A percentile compares a stretch with the other conserved stretches of the same genome.
Evolutionary conservation across 2,113 vertebrate species (phyloP).

Genomic region (Taxidea taxus): DNA sequence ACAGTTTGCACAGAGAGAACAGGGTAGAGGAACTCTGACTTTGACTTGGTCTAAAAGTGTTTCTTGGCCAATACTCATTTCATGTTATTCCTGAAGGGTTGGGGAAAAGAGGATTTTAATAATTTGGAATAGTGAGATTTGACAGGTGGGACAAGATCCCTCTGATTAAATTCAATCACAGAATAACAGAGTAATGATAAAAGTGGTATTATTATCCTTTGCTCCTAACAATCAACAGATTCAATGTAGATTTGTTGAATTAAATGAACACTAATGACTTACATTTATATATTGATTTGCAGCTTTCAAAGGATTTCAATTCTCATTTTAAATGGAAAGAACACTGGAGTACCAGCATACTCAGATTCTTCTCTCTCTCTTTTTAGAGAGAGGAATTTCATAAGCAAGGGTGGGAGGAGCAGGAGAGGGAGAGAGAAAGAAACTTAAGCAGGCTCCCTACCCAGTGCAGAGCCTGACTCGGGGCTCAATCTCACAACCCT

Average conservation of each 20-base stretch:
- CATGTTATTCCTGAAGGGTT: neutral
- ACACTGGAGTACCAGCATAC: neutral
- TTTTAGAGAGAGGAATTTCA: neutral
- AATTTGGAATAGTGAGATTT: constrained; percentile 35
- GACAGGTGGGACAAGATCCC: neutral
- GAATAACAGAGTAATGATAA: constrained; percentile 13
- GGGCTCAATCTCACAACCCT: neutral
- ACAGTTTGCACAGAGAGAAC: rapidly evolving
- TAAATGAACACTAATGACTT: neutral
- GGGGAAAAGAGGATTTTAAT: constrained; percentile 18
- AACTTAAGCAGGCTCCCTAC: neutral
- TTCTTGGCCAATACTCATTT: neutral
- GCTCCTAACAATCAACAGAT: neutral
- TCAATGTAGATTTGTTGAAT: constrained; percentile 51
- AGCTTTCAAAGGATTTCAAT: constrained; percentile 49
- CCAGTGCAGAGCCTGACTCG: neutral
- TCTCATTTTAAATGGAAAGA: constrained; percentile 44
- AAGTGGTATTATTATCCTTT: constrained; percentile 44
- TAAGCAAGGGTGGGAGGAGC: neutral
- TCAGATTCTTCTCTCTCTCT: neutral
- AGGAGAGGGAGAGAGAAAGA: neutral
- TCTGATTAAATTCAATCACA: constrained; percentile 23
- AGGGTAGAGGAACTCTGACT: neutral
- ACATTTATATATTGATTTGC: constrained; percentile 54
- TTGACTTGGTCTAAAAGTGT: neutral